Percentiles rank a stretch among this genome's conserved stretches.
These are phyloP conservation scores for Scaptomyza polygonia DNA, from an alignment of 2,888 invertebrate genomes.

Conservation along the genomic window DNA sequence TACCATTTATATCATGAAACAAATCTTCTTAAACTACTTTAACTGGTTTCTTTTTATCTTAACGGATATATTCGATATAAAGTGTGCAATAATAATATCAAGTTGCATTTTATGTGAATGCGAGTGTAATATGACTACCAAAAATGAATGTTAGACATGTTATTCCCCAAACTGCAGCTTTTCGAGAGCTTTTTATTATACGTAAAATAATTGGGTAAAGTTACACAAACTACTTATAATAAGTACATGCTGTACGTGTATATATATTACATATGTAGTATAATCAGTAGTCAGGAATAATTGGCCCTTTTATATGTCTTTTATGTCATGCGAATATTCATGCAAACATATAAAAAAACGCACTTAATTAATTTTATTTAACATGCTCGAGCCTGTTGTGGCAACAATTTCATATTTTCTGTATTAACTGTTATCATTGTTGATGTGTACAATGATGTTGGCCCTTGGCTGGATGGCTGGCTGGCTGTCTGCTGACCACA, in stretches of 20 bases:
- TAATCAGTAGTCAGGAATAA: constrained; percentile 8
- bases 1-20: too few species aligned
- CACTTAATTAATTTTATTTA: constrained; percentile 72
- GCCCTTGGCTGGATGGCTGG: constrained; percentile 1
- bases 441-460: constrained; percentile 28
- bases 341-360: constrained; percentile 20
- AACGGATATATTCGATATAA: too few species aligned
- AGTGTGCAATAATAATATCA: too few species aligned
- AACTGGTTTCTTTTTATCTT: too few species aligned
- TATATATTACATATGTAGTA: background rate
- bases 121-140: background rate
- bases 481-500: constrained; percentile 21
- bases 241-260: background rate
- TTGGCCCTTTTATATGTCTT: constrained; percentile 24
- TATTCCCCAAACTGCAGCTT: background rate
- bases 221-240: background rate
- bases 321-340: constrained; percentile 10
- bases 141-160: background rate
- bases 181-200: background rate
- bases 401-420: constrained; percentile 67
- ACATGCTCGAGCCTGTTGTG: constrained; percentile 40
- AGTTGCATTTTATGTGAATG: too few species aligned
- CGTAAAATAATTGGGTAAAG: background rate
- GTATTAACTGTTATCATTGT: constrained; percentile 58
- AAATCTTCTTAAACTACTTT: too few species aligned